These are phyloP conservation scores for Archocentrus centrarchus DNA, from an alignment of 2,113 vertebrate genomes.

Conservation along the genomic window DNA sequence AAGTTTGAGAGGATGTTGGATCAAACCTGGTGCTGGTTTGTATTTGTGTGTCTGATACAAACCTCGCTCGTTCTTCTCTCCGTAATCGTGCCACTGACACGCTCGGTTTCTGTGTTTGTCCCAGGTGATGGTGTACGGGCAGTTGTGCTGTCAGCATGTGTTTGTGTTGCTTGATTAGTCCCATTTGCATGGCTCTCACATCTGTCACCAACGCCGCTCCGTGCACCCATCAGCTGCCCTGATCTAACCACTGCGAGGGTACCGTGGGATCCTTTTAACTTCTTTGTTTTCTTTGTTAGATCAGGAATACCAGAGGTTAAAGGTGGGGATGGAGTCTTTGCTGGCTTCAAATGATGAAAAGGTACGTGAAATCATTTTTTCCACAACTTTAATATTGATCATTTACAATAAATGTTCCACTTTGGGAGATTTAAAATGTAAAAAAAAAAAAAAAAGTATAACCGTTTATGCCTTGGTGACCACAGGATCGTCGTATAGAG, in stretches of 20 bases:
- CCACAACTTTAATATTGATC: neutral
- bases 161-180: conserved; percentile 59
- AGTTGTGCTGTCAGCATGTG: conserved; percentile 38
- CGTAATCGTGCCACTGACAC: neutral
- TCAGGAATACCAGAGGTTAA: conserved; percentile 92
- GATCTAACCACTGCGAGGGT: conserved; percentile 1
- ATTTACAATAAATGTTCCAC: neutral
- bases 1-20: conserved; percentile 31
- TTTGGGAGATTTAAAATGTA: neutral
- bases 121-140: conserved; percentile 44
- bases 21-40: neutral
- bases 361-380: conserved; percentile 71
- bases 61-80: neutral
- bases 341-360: conserved; percentile 93
- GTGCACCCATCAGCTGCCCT: conserved; percentile 11
- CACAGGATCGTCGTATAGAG: conserved; percentile 92
- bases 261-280: neutral
- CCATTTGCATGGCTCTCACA: conserved; percentile 56
- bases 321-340: conserved; percentile 92
- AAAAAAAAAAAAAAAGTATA: neutral
- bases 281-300: conserved; percentile 76
- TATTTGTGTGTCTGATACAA: neutral
- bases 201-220: conserved; percentile 23
- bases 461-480: neutral
- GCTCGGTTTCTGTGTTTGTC: conserved; percentile 9